A percentile compares a stretch with the other conserved stretches of the same genome.
phyloP scores from a whole-genome alignment of 2,113 vertebrate species.

The Austrofundulus limnaeus region DNA sequence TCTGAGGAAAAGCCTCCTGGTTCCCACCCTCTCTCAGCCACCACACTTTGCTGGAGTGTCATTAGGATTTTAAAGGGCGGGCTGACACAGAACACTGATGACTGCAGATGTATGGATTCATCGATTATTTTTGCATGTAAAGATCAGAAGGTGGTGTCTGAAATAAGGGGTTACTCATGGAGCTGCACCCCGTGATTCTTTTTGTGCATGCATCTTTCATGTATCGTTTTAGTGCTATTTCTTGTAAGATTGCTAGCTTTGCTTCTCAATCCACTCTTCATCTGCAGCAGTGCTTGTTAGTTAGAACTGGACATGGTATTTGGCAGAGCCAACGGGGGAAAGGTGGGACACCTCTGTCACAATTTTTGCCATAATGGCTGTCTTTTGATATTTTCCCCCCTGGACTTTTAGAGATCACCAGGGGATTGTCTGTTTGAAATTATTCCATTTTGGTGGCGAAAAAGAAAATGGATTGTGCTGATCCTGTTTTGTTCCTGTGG shows the following conservation, averaged over 20 bases:
- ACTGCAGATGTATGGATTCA: constrained; percentile 56
- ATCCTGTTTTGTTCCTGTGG: constrained; percentile 78
- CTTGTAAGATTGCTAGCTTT: constrained; percentile 71
- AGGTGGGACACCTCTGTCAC: constrained; percentile 65
- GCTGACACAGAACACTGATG: constrained; percentile 56
- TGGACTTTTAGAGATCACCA: constrained; percentile 57
- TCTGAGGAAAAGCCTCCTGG: constrained; percentile 59
- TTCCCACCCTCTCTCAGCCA: constrained; percentile 68
- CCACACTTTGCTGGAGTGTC: constrained; percentile 73
- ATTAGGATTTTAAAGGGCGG: constrained; percentile 67
- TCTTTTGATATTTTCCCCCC: constrained; percentile 66
- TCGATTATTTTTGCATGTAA: constrained; percentile 59
- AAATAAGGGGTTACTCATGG: constrained; percentile 12
- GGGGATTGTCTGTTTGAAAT: constrained; percentile 77
- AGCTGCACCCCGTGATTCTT: constrained; percentile 12
- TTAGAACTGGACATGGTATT: constrained; percentile 53
- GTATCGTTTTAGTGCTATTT: constrained; percentile 48
- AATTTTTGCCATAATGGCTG: constrained; percentile 68
- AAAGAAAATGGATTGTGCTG: constrained; percentile 82
- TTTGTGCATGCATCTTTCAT: constrained; percentile 60
- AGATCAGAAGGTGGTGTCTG: constrained; percentile 39
- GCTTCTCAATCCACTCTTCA: constrained; percentile 64
- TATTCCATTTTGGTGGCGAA: constrained; percentile 81
- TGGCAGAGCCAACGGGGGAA: constrained; percentile 47
- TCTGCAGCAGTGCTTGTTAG: constrained; percentile 61